Evolutionary conservation across 2,113 vertebrate genomes (phyloP).

Genomic region (Carollia perspicillata): DNA sequence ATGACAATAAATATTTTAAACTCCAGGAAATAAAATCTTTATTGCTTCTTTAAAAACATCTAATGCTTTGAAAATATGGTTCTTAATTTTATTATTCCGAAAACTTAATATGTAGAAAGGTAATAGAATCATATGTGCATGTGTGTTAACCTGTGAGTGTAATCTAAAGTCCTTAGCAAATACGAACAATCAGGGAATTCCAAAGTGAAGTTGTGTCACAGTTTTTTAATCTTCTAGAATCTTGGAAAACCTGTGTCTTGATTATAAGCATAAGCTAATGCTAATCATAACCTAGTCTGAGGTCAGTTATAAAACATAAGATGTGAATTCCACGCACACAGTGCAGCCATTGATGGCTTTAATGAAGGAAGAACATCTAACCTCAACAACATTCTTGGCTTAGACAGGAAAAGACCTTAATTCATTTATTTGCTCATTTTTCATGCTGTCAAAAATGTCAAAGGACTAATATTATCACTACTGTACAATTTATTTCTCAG

Average conservation of each 20-base stretch:
- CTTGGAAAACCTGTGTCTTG: background rate
- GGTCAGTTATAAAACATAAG: background rate
- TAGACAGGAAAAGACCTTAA: background rate
- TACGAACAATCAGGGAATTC: background rate
- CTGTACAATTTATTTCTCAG: background rate
- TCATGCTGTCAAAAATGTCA: background rate
- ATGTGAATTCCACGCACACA: background rate
- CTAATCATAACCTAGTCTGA: background rate
- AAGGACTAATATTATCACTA: background rate
- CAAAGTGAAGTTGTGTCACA: background rate
- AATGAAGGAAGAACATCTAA: background rate
- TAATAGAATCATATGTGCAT: background rate
- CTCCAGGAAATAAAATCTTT: background rate
- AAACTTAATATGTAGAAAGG: background rate
- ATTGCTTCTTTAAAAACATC: background rate
- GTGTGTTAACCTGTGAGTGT: background rate
- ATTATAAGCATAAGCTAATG: background rate
- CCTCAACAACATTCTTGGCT: background rate
- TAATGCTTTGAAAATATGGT: background rate
- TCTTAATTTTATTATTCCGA: constrained; percentile 35
- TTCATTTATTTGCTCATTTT: constrained; percentile 4
- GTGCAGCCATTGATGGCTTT: background rate
- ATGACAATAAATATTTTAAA: constrained; percentile 31
- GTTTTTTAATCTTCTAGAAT: constrained; percentile 18
- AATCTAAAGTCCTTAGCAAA: background rate